These are phyloP conservation scores for Holothuria leucospilota DNA, from an alignment of 53 echinoderm and acorn worm species.

Conservation along the genomic window DNA sequence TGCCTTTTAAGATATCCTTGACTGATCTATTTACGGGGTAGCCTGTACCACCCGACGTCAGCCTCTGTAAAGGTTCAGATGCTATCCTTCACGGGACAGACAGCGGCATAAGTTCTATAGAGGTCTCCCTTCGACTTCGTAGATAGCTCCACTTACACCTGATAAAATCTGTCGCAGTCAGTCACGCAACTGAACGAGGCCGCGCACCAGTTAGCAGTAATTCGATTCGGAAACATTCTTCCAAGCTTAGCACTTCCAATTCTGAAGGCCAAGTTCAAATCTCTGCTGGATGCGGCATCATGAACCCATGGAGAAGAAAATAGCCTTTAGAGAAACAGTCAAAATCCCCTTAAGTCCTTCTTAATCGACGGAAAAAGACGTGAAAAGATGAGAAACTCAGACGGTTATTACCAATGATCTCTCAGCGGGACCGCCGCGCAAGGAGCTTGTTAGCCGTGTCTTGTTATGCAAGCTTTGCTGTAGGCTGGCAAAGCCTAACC, in stretches of 20 bases:
- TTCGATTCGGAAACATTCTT: slow-evolving; percentile 51
- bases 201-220: slow-evolving; percentile 52
- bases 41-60: no score
- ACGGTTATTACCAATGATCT: slow-evolving; percentile 53
- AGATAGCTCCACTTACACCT: neutral
- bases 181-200: slow-evolving; percentile 44
- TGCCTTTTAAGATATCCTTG: no score
- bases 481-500: slow-evolving; percentile 40
- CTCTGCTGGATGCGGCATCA: slow-evolving; percentile 42
- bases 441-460: slow-evolving; percentile 51
- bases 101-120: neutral
- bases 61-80: no score
- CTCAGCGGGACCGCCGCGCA: slow-evolving; percentile 50
- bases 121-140: slow-evolving; percentile 36
- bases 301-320: slow-evolving; percentile 41
- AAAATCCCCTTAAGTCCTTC: slow-evolving; percentile 52
- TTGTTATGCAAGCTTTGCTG: slow-evolving; percentile 51
- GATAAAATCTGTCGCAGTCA: slow-evolving; percentile 24
- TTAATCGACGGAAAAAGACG: slow-evolving; percentile 53
- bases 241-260: slow-evolving; percentile 42
- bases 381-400: slow-evolving; percentile 56
- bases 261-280: slow-evolving; percentile 59
- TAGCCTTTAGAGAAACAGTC: slow-evolving; percentile 45
- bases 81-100: no score
- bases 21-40: no score